Percentiles rank a stretch among this genome's conserved stretches.
Conservation (phyloP, 2,888 invertebrate genomes). For the Hetaerina titia region DNA sequence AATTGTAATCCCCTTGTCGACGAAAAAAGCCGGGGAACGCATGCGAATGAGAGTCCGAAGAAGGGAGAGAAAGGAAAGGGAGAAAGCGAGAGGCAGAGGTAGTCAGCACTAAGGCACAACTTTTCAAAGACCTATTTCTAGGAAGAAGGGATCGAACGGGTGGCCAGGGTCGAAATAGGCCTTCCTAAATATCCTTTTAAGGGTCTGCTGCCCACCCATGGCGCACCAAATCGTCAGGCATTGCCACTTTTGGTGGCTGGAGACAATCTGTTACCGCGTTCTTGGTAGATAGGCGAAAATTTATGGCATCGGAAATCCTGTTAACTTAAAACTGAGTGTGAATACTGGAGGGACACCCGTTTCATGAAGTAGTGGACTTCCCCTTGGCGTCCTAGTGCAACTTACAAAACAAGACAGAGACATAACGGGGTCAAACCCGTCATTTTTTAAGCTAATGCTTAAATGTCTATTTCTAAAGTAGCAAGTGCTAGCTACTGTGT, state of each 20-base stretch:
- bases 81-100: background rate
- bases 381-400: background rate
- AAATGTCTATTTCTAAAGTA: background rate
- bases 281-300: slow-evolving; percentile 30
- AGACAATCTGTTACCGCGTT: background rate
- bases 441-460: background rate
- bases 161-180: background rate
- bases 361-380: background rate
- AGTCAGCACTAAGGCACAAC: background rate
- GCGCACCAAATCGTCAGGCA: slow-evolving; percentile 16
- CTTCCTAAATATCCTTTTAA: slow-evolving; percentile 3
- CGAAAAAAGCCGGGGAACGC: background rate
- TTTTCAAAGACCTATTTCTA: slow-evolving; percentile 18
- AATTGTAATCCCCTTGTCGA: background rate
- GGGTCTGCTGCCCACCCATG: slow-evolving; percentile 29
- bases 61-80: background rate
- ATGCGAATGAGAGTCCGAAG: background rate
- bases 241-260: slow-evolving; percentile 8
- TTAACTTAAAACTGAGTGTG: background rate
- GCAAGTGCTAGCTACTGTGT: background rate
- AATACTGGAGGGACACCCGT: background rate
- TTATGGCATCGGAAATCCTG: background rate
- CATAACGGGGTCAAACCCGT: background rate
- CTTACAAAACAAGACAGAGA: background rate
- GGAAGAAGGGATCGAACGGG: background rate